Conservation (phyloP, 2,113 vertebrate species). For the Budorcas taxicolor region DNA sequence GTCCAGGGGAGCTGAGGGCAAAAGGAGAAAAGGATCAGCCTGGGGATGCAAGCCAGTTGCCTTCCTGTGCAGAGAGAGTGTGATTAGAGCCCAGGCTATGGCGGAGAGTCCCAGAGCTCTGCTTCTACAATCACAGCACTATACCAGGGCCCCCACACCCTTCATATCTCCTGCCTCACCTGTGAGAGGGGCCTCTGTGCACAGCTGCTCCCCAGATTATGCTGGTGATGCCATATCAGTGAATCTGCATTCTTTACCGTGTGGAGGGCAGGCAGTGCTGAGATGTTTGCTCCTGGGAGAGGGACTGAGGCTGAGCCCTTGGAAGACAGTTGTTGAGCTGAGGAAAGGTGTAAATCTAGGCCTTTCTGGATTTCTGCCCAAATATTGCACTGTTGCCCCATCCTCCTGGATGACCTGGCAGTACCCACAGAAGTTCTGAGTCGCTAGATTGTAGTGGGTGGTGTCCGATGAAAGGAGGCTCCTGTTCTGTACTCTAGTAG, state of each 20-base stretch:
- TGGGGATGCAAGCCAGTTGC: fast-evolving
- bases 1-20: no score
- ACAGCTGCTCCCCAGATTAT: not conserved
- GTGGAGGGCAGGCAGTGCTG: not conserved
- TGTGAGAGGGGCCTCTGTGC: not conserved
- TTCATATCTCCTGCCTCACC: not conserved
- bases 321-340: not conserved
- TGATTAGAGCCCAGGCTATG: no score
- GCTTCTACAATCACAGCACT: not conserved
- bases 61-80: no score
- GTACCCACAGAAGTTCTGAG: no score
- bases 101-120: no score
- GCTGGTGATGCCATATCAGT: not conserved
- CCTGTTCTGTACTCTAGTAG: no score
- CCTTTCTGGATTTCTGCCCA: not conserved
- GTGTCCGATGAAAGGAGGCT: no score
- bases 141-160: not conserved
- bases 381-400: no score
- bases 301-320: not conserved
- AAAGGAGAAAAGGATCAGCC: no score
- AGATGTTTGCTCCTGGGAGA: not conserved
- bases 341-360: not conserved
- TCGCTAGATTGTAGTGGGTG: no score
- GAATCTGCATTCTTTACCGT: not conserved
- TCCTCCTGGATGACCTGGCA: no score